Base-by-base conservation (phyloP, 2,797 vertebrate genomes). In the Danio albolineatus region DNA sequence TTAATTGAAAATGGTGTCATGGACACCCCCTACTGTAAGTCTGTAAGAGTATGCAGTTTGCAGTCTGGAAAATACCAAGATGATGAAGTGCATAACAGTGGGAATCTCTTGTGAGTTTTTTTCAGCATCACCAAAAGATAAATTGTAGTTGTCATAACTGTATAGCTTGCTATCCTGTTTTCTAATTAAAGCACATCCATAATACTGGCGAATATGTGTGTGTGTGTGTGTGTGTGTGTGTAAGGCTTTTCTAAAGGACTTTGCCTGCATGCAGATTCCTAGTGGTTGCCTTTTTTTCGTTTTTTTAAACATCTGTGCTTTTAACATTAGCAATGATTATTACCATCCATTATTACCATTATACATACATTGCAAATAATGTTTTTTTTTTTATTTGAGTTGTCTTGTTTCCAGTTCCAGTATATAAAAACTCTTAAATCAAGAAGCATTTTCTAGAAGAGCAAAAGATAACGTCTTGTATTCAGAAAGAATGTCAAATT, bases 251-350 rank as follows among this genome's bases (percentile, higher is more conserved):
- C 49, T 8, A 48, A 60, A 28, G 21, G 21, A 49, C 44, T 48
- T 73, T 48, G 14, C 19, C 5, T 39, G 16, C 49, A 19, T 71
- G n/a, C 38, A 41, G 17, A 53, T 70, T 38, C 7, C 16, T 59
- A 75, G 10, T 19, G 12, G n/a, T 62, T 62, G 28, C 21, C n/a
- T 75, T 62, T 61, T 9, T 73, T 9, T 73, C 43, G 36, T 21
- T 6, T 54, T 44, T 72, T 73, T 14, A 73, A 43, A 60, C 43
- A n/a, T 73, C 43, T 73, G 43, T 60, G 56, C 71, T 62, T 41
- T 41, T 19, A 75, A 41, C n/a, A 51, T 51, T 57, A 41, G 59
- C 60, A 41, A 41, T 4, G 28, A 5, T 51, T 62, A 62, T 61
- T 62, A 19, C 28, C 3, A 28, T n/a, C n/a, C n/a, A n/a, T n/a